Evolutionary conservation across 2,888 invertebrate species (phyloP).

Genomic region (Ophioninae sp.): DNA sequence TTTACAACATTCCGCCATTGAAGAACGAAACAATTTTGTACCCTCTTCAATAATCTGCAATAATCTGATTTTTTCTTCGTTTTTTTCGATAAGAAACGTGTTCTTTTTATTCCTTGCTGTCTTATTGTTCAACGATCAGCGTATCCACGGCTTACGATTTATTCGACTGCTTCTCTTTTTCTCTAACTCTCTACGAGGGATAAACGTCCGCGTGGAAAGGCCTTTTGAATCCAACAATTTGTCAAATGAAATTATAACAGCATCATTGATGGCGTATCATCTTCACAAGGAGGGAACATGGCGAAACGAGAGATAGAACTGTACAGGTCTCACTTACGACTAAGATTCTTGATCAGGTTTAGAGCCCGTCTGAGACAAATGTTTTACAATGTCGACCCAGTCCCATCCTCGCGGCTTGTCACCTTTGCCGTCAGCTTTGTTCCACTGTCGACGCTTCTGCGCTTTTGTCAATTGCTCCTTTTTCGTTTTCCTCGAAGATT

Average conservation of each 20-base stretch:
- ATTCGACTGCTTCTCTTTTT: background rate
- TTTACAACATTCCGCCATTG: background rate
- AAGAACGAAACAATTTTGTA: background rate
- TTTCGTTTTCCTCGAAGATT: conserved; percentile 85
- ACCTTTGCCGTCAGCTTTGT: conserved; percentile 90
- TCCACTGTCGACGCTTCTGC: conserved; percentile 95
- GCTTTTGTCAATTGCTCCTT: conserved; percentile 95
- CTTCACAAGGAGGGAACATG: conserved; percentile 69
- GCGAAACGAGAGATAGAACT: conserved; percentile 51
- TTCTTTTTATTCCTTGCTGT: background rate
- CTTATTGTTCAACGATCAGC: background rate
- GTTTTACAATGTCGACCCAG: conserved; percentile 98
- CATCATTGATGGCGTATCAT: conserved; percentile 60
- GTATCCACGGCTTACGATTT: background rate
- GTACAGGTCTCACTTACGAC: conserved; percentile 60
- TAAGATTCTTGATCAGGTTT: conserved; percentile 81
- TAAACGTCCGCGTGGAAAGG: conserved; percentile 61
- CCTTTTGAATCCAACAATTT: conserved; percentile 71
- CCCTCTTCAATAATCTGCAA: background rate
- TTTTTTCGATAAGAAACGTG: background rate
- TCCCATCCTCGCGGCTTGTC: conserved; percentile 95
- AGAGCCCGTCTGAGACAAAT: conserved; percentile 91
- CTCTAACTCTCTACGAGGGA: background rate
- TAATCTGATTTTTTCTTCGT: background rate
- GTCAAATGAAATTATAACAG: conserved; percentile 73